These are phyloP conservation scores for Sebastes matsubarae DNA, from an alignment of 2,797 vertebrate species.

Conservation along the genomic window DNA sequence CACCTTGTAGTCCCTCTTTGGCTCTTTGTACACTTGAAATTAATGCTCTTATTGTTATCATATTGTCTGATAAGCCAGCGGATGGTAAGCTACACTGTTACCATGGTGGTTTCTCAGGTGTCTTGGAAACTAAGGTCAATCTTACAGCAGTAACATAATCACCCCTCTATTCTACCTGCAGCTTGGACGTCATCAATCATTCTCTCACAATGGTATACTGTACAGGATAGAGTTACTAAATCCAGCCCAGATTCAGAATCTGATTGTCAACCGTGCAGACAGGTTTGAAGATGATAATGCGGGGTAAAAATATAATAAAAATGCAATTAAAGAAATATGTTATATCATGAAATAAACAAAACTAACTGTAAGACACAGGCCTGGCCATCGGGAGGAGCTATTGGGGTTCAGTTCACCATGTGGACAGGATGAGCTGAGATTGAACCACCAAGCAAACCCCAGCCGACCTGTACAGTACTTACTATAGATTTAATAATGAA, in stretches of 20 bases:
- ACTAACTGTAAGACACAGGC: not conserved
- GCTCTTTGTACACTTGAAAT: not conserved
- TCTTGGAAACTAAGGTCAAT: conserved; percentile 46
- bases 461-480: not conserved
- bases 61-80: not conserved
- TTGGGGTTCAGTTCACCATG: not conserved
- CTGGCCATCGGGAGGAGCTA: not conserved
- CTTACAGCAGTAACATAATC: conserved; percentile 42
- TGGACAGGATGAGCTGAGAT: not conserved
- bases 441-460: not conserved
- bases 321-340: not conserved
- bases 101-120: conserved; percentile 19
- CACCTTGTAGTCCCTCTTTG: not conserved
- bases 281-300: not conserved
- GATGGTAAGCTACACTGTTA: not conserved
- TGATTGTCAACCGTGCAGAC: not conserved
- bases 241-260: not conserved
- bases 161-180: not conserved
- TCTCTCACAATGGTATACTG: not conserved
- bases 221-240: not conserved
- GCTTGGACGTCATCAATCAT: not conserved
- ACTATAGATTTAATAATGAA: no score
- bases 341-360: not conserved
- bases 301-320: not conserved
- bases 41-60: not conserved